Base-by-base conservation (phyloP, 2,888 invertebrate genomes). In the Rhaphigaster nebulosa region DNA sequence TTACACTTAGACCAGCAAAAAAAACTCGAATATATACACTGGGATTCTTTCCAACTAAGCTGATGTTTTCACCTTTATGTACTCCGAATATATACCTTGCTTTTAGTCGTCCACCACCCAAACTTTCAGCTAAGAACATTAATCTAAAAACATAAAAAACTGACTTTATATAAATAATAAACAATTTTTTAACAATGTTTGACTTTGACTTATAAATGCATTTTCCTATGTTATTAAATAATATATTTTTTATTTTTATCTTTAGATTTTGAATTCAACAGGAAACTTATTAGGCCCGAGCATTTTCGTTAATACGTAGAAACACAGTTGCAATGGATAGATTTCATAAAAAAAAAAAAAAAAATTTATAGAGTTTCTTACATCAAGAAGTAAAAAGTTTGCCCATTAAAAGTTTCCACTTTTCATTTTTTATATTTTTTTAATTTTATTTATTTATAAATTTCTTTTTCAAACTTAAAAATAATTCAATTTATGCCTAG, bases 1-100 rank as follows among this genome's bases (percentile, higher is more conserved):
- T 38, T 91, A 91, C 91, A 29, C 90, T 90, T 54, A 91, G 34
- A n/a, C 91, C 91, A 70, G 91, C 91, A 90, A 90, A 91, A 52
- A 87, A 90, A 45, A 91, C 90, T 38, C 91, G 87, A 29, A 91
- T 87, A 87, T 54, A 90, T 56, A 87, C 50, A 10, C 34, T n/a
- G 45, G 38, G 41, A 50, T 54, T 90, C n/a, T 80, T 90, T 45
- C n/a, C 29, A 10, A 34, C 18, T 18, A 29, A 0, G 34, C 52
- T 60, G 26, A 88, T 54, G 50, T 41, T 50, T 29, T 60, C n/a
- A 8, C 88, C 90, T 87, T 90, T 88, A 60, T 90, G 89, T 29
- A 91, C 76, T 38, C 89, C 38, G n/a, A 91, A 60, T 34, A 84
- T 70, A 54, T 91, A 91, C 54, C 34, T 52, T 10, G 91, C 91